Evolutionary conservation across 2,888 invertebrate genomes (phyloP), one percentile per base, ranked within the genome.

Genomic region (Tridacna crocea): DNA sequence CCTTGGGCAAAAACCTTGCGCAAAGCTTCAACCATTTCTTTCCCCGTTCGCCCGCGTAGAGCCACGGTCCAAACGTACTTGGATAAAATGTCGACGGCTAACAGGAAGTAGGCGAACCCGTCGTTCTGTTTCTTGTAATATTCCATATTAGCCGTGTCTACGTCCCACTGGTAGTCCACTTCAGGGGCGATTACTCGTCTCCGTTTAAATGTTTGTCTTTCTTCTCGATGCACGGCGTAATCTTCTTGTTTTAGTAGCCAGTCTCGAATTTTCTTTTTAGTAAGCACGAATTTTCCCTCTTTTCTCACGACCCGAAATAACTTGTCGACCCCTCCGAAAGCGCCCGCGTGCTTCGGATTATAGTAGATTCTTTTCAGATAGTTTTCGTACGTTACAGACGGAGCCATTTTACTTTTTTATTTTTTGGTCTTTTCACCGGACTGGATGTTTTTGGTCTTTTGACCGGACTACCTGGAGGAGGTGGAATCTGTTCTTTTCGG

Each of bases 101-200:
- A 51, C 19, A 82, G 19, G 24, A 82, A 82, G 63, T 80, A 85
- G 36, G 68, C 80, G 65, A 76, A 79, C 12, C 81, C 81, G 22
- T 81, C 79, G 55, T 85, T 85, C 19, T 79, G 36, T 65, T 83
- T 78, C 51, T 76, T 70, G 48, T 83, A 83, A 15, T 58, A 66
- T 13, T 66, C 73, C 80, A 87, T 82, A 27, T 80, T 72, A 47
- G 82, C 84, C 19, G 82, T 78, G 66, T 87, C 87, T 1, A 74
- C 78, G 60, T 87, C 83, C 84, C 82, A 87, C 48, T 84, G 82
- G 75, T 80, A 84, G 76, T 83, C 82, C n/a, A 88, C 78, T 11
- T 46, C 72, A 55, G 83, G 81, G 15, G 81, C 76, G 15, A 85
- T 58, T 11, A 86, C 83, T 65, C 75, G 12, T 15, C 77, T 48